phyloP scores from a whole-genome alignment of 2,113 vertebrate genomes.

The Phylloscopus trochilus region DNA sequence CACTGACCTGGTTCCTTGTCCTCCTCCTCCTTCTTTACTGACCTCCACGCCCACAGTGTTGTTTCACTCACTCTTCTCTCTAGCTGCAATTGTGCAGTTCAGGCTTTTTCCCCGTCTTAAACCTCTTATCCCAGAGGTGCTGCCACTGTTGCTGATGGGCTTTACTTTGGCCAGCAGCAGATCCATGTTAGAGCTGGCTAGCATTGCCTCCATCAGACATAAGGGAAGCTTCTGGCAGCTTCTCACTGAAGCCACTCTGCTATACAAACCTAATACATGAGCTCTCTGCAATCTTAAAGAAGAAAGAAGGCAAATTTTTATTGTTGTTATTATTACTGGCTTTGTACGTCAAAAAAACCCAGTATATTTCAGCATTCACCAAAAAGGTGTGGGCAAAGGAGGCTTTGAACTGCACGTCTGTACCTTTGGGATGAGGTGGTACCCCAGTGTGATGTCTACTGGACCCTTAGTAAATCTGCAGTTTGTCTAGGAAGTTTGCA shows the following conservation, averaged over 20 bases:
- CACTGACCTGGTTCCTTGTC: background rate
- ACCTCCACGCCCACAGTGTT: fast-evolving
- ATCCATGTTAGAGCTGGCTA: background rate
- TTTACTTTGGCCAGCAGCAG: background rate
- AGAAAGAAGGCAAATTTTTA: background rate
- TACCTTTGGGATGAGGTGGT: background rate
- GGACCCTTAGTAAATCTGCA: background rate
- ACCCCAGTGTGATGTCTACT: background rate
- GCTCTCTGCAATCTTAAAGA: background rate
- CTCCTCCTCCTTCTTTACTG: background rate
- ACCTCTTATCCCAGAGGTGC: background rate
- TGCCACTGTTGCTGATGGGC: background rate
- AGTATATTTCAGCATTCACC: background rate
- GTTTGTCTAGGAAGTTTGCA: background rate
- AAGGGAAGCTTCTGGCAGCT: background rate
- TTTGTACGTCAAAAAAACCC: background rate
- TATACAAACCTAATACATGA: background rate
- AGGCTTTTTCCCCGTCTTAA: fast-evolving
- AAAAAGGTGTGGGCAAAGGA: background rate
- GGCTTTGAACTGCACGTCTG: background rate
- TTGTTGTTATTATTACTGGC: background rate
- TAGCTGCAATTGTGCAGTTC: background rate
- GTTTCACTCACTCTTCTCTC: background rate
- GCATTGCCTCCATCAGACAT: background rate
- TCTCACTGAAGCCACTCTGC: background rate